These are phyloP conservation scores for Malacosoma neustria DNA, from an alignment of 2,888 invertebrate genomes.

Conservation along the genomic window DNA sequence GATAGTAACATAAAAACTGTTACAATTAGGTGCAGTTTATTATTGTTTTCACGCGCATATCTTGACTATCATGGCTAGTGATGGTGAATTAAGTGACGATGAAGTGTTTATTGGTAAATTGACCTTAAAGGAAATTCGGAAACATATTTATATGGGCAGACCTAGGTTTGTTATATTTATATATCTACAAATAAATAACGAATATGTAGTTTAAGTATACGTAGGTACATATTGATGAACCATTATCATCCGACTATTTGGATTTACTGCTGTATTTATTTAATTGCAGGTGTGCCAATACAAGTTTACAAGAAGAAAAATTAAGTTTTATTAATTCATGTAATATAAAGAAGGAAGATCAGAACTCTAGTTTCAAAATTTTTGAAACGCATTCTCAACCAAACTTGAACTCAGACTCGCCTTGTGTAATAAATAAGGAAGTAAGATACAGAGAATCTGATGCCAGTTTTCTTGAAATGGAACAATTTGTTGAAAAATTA, in stretches of 20 bases:
- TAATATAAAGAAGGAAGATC: conserved; percentile 12
- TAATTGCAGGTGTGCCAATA: background rate
- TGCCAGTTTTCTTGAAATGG: conserved; percentile 43
- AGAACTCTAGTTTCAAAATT: conserved; percentile 32
- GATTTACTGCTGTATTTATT: no score
- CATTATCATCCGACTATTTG: no score
- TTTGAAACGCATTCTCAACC: conserved; percentile 51
- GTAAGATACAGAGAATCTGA: conserved; percentile 28
- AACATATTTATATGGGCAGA: conserved; percentile 18
- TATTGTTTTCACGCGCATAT: no score
- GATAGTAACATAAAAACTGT: no score
- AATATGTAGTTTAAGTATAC: no score
- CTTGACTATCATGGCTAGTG: no score
- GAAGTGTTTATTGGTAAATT: conserved; percentile 45
- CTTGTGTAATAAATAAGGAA: conserved; percentile 17
- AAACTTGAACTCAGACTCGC: conserved; percentile 20
- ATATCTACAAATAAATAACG: no score
- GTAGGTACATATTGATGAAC: no score
- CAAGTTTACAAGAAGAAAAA: background rate
- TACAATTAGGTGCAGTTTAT: no score
- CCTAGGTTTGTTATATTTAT: background rate
- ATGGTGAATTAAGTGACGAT: conserved; percentile 30
- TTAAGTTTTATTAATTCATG: background rate
- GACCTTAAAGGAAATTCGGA: conserved; percentile 42
- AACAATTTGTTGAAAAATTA: conserved; percentile 33